Conservation (phyloP, 2,797 vertebrate genomes). For the Melanotaenia maccullochi region DNA sequence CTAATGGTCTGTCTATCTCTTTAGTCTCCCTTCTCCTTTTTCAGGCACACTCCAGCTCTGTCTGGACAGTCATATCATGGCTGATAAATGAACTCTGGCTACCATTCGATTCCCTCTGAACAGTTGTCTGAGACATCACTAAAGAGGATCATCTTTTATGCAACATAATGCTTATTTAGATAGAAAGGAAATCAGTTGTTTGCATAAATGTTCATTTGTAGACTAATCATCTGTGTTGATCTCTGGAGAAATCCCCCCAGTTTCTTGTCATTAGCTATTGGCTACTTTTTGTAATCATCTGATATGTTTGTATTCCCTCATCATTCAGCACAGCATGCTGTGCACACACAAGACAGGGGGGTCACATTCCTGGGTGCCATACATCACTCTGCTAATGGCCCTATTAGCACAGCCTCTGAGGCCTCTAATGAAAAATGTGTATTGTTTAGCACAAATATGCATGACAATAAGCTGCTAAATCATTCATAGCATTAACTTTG, state of each 20-base stretch:
- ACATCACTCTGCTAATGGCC: constrained; percentile 83
- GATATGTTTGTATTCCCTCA: constrained; percentile 57
- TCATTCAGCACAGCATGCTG: constrained; percentile 46
- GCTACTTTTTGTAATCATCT: constrained; percentile 39
- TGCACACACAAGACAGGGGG: constrained; percentile 60
- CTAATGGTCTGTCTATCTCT: constrained; percentile 30
- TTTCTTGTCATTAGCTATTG: constrained; percentile 48
- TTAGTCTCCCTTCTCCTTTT: constrained; percentile 33
- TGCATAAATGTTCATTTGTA: constrained; percentile 41
- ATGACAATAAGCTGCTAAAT: constrained; percentile 84
- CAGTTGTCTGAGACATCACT: constrained; percentile 27
- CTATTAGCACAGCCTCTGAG: constrained; percentile 80
- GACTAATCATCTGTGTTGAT: constrained; percentile 34
- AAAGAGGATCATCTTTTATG: constrained; percentile 40
- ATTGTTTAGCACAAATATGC: constrained; percentile 85
- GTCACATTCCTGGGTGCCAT: constrained; percentile 78
- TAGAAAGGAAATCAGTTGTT: constrained; percentile 23
- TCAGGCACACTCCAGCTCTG: constrained; percentile 47
- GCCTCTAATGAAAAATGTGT: constrained; percentile 83
- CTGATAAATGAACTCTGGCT: constrained; percentile 43
- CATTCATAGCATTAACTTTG: constrained; percentile 87
- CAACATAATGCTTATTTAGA: constrained; percentile 41
- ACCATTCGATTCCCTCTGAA: constrained; percentile 40
- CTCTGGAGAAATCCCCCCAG: constrained; percentile 26
- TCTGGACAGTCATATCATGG: constrained; percentile 50